A percentile compares a stretch with the other conserved stretches of the same genome.
Evolutionary conservation across 2,113 vertebrate genomes (phyloP).

Genomic region (Mesoclemmys tuberculata): DNA sequence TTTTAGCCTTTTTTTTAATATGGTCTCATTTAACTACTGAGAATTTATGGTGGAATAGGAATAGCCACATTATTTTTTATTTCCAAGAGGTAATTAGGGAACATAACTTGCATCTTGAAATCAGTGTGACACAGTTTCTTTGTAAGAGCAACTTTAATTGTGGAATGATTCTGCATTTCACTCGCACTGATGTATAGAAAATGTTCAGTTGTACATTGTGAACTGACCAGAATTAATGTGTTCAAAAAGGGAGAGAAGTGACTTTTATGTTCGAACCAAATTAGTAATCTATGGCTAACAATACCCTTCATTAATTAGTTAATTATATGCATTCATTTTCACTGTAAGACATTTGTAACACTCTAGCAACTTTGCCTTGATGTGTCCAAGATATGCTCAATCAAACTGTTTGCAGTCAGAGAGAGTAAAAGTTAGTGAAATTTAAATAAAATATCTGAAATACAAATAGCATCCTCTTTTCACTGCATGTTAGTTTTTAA

Average conservation of each 20-base stretch:
- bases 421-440: neutral
- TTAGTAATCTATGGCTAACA: conserved; percentile 53
- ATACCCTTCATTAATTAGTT: conserved; percentile 55
- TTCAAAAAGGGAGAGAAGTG: neutral
- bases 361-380: conserved; percentile 46
- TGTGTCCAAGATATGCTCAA: conserved; percentile 35
- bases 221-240: conserved; percentile 52
- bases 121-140: neutral
- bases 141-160: conserved; percentile 37
- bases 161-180: conserved; percentile 39
- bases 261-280: conserved; percentile 35
- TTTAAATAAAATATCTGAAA: conserved; percentile 22
- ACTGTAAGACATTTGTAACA: conserved; percentile 34
- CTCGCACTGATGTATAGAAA: neutral
- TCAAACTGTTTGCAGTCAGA: neutral
- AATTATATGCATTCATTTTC: conserved; percentile 40
- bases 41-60: conserved; percentile 70
- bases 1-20: conserved; percentile 69
- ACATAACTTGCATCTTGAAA: conserved; percentile 47
- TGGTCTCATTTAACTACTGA: conserved; percentile 62
- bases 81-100: conserved; percentile 24
- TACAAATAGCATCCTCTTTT: conserved; percentile 7
- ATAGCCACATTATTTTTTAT: conserved; percentile 25
- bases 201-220: conserved; percentile 15
- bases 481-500: neutral